Conservation (phyloP, 1,140 invertebrate species). For the Scylla paramamosain region DNA sequence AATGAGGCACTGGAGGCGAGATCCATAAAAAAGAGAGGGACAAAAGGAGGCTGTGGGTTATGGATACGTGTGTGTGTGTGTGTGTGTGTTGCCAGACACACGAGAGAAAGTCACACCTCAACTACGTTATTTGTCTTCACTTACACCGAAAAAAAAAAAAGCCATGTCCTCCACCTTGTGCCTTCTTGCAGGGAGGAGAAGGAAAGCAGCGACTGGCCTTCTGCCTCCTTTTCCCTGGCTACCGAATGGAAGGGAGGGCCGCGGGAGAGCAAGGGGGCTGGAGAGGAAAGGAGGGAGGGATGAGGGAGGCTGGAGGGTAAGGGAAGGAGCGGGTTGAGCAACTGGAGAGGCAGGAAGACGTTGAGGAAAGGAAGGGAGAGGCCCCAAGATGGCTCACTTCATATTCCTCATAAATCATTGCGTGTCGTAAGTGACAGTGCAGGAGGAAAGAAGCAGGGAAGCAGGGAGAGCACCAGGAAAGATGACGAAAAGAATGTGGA, state of each 20-base stretch:
- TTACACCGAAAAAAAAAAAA: neutral
- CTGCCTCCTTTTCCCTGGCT: too few species aligned
- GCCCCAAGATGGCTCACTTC: too few species aligned
- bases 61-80: neutral
- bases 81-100: neutral
- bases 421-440: neutral
- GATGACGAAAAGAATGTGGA: neutral
- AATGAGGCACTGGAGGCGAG: too few species aligned
- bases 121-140: neutral
- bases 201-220: neutral
- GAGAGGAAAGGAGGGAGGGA: too few species aligned
- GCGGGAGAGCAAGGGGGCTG: too few species aligned
- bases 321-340: neutral
- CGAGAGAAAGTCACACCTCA: neutral
- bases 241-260: too few species aligned
- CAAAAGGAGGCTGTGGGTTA: neutral
- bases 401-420: conserved; percentile 16
- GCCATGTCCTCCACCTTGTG: neutral
- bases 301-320: neutral
- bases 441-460: neutral
- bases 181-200: neutral
- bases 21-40: neutral
- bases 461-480: neutral
- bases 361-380: neutral
- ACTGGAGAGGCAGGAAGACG: neutral